These are phyloP conservation scores for Oncorhynchus clarkii DNA, from an alignment of 2,113 vertebrate genomes.

Conservation along the genomic window DNA sequence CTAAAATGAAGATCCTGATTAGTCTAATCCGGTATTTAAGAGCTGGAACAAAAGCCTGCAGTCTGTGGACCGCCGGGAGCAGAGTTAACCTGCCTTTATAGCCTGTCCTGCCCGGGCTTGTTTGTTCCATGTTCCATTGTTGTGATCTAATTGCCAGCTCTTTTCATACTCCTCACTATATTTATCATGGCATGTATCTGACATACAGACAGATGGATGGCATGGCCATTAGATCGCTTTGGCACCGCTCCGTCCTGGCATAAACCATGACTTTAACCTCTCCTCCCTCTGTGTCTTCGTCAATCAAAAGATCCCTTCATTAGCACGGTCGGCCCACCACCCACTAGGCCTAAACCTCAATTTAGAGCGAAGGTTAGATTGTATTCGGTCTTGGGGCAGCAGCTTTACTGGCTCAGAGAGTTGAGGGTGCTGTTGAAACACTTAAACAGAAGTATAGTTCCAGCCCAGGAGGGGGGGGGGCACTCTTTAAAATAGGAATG, in stretches of 20 bases:
- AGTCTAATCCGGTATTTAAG: too few relatives aligned
- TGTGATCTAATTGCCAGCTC: too few relatives aligned
- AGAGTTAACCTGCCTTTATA: too few relatives aligned
- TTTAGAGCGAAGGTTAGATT: slow-evolving; percentile 34
- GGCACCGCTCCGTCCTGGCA: not conserved
- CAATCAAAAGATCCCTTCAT: slow-evolving; percentile 32
- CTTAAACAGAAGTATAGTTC: slow-evolving; percentile 26
- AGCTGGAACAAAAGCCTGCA: too few relatives aligned
- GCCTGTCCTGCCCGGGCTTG: too few relatives aligned
- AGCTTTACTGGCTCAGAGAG: slow-evolving; percentile 10
- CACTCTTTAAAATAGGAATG: slow-evolving; percentile 23
- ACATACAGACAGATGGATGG: too few relatives aligned
- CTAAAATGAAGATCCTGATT: too few relatives aligned
- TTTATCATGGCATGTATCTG: too few relatives aligned
- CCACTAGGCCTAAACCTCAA: slow-evolving; percentile 18
- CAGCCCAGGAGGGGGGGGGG: not conserved
- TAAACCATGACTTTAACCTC: not conserved
- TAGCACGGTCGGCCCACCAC: not conserved
- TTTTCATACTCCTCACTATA: too few relatives aligned
- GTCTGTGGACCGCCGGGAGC: too few relatives aligned
- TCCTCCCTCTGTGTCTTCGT: not conserved
- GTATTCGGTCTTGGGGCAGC: not conserved
- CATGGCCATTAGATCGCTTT: too few relatives aligned
- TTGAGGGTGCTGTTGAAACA: slow-evolving; percentile 10
- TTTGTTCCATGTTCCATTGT: too few relatives aligned